A percentile compares a stretch with the other conserved stretches of the same genome.
These are phyloP conservation scores for Orbicella faveolata DNA, from an alignment of 64 coral and sea anemone genomes.

Conservation along the genomic window DNA sequence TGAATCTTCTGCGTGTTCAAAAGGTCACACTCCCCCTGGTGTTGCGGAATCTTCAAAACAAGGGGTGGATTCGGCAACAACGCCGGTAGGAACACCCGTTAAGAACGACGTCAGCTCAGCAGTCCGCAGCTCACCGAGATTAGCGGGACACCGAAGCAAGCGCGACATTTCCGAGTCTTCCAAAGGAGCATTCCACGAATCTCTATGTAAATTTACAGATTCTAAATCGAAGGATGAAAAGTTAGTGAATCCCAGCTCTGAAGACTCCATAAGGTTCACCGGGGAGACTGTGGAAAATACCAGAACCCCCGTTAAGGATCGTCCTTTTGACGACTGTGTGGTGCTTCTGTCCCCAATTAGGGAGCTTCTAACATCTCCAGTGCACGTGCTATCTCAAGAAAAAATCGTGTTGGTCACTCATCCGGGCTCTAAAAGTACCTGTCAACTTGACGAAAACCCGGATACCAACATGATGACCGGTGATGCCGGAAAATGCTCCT, in stretches of 20 bases:
- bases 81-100: not conserved
- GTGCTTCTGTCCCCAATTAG: constrained; percentile 19
- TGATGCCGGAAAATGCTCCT: not conserved
- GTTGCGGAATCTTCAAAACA: not conserved
- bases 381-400: not conserved
- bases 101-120: not conserved
- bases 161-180: not conserved
- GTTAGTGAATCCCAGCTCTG: not conserved
- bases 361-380: not conserved
- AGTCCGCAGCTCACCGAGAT: not conserved
- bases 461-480: not conserved
- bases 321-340: constrained; percentile 8
- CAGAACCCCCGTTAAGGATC: not conserved
- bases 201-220: not conserved
- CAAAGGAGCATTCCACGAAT: not conserved
- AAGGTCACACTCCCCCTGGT: not conserved
- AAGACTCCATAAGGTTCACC: not conserved
- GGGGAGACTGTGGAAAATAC: not conserved
- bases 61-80: not conserved
- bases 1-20: not conserved
- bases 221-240: not conserved
- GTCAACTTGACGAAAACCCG: too few relatives aligned
- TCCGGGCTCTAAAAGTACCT: not conserved
- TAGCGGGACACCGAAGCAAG: not conserved
- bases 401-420: not conserved